Evolutionary conservation across 2,797 vertebrate species (phyloP).

Genomic region (Enteromius radiatus): DNA sequence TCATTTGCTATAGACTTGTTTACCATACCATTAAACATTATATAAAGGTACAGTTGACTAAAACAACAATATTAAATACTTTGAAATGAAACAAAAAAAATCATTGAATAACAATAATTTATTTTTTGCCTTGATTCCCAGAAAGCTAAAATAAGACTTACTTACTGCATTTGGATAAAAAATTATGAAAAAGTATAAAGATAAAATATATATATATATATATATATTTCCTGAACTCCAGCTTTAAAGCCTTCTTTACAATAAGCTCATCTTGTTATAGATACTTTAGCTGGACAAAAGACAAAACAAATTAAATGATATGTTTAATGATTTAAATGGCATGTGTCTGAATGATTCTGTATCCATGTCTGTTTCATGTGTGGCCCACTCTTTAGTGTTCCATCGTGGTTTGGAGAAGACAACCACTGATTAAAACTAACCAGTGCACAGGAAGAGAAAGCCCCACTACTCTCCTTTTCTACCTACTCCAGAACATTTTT

Average conservation of each 20-base stretch:
- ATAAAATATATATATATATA: neutral
- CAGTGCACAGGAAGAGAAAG: constrained; percentile 59
- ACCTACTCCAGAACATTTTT: neutral
- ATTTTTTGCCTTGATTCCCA: neutral
- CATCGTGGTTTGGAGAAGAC: constrained; percentile 73
- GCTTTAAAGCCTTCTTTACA: neutral
- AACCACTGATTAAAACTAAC: constrained; percentile 68
- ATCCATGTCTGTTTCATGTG: constrained; percentile 55
- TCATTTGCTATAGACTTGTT: neutral
- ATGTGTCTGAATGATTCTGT: constrained; percentile 38
- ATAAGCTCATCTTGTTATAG: neutral
- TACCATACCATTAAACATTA: neutral
- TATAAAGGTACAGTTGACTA: neutral
- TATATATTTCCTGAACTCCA: neutral
- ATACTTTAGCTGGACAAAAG: neutral
- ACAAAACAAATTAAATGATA: neutral
- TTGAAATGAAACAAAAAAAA: no score
- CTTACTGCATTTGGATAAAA: neutral
- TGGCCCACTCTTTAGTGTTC: constrained; percentile 66
- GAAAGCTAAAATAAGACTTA: neutral
- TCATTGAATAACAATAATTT: no score
- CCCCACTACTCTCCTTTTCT: constrained; percentile 35
- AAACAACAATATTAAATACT: neutral
- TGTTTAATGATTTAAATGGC: no score
- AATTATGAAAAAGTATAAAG: neutral